Evolutionary conservation across 2,797 vertebrate genomes (phyloP).

Genomic region (Rhinogobio ventralis): DNA sequence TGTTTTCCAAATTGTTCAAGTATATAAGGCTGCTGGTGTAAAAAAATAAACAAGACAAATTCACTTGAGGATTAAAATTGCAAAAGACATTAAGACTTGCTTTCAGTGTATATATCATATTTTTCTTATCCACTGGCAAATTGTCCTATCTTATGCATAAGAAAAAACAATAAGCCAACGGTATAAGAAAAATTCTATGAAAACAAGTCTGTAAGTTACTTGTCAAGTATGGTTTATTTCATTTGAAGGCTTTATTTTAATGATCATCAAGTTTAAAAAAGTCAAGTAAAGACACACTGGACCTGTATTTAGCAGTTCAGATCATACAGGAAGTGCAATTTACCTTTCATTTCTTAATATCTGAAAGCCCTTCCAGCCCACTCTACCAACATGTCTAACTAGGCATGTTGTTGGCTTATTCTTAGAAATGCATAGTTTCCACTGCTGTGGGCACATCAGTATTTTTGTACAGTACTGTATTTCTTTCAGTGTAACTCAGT

Average conservation of each 20-base stretch:
- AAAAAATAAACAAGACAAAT: neutral
- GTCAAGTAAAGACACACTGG: neutral
- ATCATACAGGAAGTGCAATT: neutral
- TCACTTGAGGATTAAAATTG: neutral
- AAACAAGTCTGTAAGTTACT: neutral
- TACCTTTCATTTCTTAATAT: neutral
- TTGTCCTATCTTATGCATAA: neutral
- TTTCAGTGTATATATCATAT: neutral
- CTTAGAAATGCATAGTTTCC: slow-evolving; percentile 3
- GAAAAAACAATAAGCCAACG: neutral
- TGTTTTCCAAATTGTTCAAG: neutral
- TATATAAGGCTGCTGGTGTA: neutral
- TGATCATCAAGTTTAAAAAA: neutral
- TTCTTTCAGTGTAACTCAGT: slow-evolving; percentile 25
- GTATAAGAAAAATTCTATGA: neutral
- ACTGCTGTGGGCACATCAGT: neutral
- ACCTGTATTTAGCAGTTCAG: neutral
- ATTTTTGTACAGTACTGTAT: slow-evolving; percentile 5
- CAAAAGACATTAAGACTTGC: neutral
- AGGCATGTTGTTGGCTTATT: slow-evolving; percentile 1
- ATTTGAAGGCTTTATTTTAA: neutral
- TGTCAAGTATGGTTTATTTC: neutral
- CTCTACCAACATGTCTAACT: neutral
- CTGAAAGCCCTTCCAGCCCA: too few species aligned
- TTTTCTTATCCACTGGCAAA: neutral